Evolutionary conservation across 92 coral and sea anemone species (phyloP).

Genomic region (Blastomussa wellsi): DNA sequence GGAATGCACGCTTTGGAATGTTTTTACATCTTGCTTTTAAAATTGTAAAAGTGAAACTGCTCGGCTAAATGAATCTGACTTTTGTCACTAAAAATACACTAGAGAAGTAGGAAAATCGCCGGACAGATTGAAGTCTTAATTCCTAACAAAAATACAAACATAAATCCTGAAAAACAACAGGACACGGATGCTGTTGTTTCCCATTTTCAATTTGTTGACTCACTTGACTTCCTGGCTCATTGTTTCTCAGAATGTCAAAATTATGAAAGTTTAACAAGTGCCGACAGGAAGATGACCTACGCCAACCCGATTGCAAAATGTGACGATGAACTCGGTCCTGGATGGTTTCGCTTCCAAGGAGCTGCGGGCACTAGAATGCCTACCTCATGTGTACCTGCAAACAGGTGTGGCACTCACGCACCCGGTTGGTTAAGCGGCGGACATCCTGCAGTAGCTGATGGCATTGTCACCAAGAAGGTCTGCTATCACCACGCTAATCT

Average conservation of each 20-base stretch:
- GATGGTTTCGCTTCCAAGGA: slow-evolving; percentile 17
- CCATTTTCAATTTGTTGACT: neutral
- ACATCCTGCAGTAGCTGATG: neutral
- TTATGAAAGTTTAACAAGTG: neutral
- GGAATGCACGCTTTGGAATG: no score
- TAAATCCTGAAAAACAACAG: neutral
- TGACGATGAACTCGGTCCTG: neutral
- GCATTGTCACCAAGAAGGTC: neutral
- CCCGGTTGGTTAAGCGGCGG: slow-evolving; percentile 17
- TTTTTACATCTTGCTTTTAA: no score
- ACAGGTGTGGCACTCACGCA: neutral
- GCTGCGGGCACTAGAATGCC: slow-evolving; percentile 13
- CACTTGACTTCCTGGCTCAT: neutral
- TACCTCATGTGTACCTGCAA: neutral
- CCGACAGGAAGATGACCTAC: neutral
- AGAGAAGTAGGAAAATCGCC: no score
- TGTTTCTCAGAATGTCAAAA: slow-evolving; percentile 2
- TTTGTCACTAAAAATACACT: no score
- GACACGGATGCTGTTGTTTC: neutral
- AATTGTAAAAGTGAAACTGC: no score
- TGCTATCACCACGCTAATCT: neutral
- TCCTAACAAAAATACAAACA: neutral
- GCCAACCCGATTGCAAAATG: neutral
- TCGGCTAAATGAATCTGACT: no score
- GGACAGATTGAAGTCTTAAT: neutral